Evolutionary conservation across 2,888 invertebrate species (phyloP).

Genomic region (Platynereis dumerilii): DNA sequence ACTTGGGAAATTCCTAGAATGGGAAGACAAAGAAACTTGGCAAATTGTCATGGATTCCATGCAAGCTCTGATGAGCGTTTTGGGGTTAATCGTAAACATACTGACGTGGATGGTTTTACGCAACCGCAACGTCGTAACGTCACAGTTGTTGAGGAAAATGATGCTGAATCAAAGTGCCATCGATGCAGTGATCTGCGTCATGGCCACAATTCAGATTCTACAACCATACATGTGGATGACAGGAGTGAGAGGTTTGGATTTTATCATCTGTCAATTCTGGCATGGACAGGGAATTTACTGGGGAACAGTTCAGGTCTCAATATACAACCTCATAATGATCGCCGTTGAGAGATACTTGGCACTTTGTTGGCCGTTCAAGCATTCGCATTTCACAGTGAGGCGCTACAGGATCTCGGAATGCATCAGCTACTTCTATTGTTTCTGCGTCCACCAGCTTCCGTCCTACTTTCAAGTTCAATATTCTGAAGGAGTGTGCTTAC

Average conservation of each 20-base stretch:
- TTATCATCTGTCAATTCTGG: slow-evolving; percentile 1
- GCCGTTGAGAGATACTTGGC: slow-evolving; percentile 1
- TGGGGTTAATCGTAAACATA: neutral
- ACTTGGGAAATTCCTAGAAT: too few relatives aligned
- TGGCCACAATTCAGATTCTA: neutral
- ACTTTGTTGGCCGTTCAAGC: neutral
- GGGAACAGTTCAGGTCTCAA: neutral
- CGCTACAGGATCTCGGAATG: neutral
- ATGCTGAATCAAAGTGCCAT: neutral
- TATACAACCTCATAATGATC: neutral
- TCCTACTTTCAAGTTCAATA: neutral
- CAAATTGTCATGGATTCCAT: too few relatives aligned
- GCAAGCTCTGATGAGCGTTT: neutral
- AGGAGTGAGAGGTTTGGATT: neutral
- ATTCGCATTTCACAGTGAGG: neutral
- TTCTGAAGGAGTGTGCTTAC: neutral
- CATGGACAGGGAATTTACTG: neutral
- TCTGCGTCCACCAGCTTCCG: neutral
- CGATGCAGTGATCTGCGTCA: neutral
- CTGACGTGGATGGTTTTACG: neutral
- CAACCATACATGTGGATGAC: neutral
- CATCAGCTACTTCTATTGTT: neutral
- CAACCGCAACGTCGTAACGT: neutral
- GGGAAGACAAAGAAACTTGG: too few relatives aligned
- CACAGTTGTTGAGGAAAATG: neutral